Percentiles rank a stretch among this genome's conserved stretches.
These are phyloP conservation scores for Margaritifera margaritifera DNA, from an alignment of 2,888 invertebrate species.

Conservation along the genomic window DNA sequence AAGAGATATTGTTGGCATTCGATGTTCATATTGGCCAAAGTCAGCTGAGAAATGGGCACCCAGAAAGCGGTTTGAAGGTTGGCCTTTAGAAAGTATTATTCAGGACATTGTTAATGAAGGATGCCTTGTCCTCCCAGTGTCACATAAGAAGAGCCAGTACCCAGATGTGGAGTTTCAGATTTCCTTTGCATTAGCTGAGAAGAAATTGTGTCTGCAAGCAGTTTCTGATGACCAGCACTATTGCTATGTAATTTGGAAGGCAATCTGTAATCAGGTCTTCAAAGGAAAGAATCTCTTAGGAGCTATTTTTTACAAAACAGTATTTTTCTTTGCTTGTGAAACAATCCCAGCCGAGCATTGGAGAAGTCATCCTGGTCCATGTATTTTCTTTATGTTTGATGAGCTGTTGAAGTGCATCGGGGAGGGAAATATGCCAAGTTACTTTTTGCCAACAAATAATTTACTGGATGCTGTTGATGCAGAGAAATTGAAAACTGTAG, in stretches of 20 bases:
- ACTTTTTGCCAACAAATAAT: slow-evolving; percentile 34
- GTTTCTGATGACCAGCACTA: slow-evolving; percentile 34
- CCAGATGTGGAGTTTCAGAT: slow-evolving; percentile 35
- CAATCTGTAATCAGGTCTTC: slow-evolving; percentile 22
- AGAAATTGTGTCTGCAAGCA: slow-evolving; percentile 22
- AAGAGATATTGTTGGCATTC: neutral
- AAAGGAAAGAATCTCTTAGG: slow-evolving; percentile 12
- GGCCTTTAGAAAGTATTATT: slow-evolving; percentile 24
- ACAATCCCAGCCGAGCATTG: slow-evolving; percentile 28
- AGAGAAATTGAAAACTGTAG: slow-evolving; percentile 11
- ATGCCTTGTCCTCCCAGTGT: slow-evolving; percentile 23
- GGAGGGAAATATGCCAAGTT: slow-evolving; percentile 26
- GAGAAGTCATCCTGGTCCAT: slow-evolving; percentile 23
- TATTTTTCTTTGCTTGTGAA: slow-evolving; percentile 45
- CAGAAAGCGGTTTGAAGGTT: slow-evolving; percentile 20
- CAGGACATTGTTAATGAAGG: slow-evolving; percentile 20
- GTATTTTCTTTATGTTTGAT: slow-evolving; percentile 31
- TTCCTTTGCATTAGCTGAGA: slow-evolving; percentile 35
- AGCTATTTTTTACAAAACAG: slow-evolving; percentile 13
- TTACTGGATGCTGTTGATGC: slow-evolving; percentile 27
- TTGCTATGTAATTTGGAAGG: slow-evolving; percentile 28
- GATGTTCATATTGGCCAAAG: slow-evolving; percentile 26
- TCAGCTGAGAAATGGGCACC: slow-evolving; percentile 27
- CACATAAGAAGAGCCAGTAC: slow-evolving; percentile 21
- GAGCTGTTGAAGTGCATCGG: slow-evolving; percentile 20